Base-by-base conservation (phyloP, 1,140 invertebrate species). In the Bombus haemorrhoidalis region DNA sequence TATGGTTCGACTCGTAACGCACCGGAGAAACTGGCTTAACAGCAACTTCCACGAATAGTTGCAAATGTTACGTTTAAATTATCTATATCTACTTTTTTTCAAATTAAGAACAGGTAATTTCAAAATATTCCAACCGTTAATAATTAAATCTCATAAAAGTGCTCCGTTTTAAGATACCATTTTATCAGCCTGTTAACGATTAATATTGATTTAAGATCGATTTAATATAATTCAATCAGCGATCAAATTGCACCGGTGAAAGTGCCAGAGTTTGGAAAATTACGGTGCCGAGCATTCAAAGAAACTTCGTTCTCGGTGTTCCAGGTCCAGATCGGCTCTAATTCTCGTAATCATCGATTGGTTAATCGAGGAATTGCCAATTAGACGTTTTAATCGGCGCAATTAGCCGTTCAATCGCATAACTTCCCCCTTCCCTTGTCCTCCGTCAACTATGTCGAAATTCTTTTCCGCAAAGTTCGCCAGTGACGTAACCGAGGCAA, bases 381-480 rank as follows among this genome's bases (percentile, higher is more conserved):
- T 87, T 78, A 80, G 87, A 86, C 53, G 62, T n/a, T 47, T 74
- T 77, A 89, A 91, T 91, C 87, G 81, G 10, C 43, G 88, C 79
- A 86, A 82, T 87, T 91, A 68, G 53, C 79, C 68, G 74, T 87
- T 88, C 18, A 75, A 74, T 71, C 81, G 28, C 59, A 80, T 80
- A 80, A 80, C 76, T 41, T 13, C 4, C 18, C 62, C 62, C 73
- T 13, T 10, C 34, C 6, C 25, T 39, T 53, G 41, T 32, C 57
- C 8, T 32, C 41, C 4, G 22, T 62, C 83, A 32, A 73, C 57
- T 72, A 37, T 72, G 68, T 80, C 83, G 18, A 68, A 73, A 73
- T 80, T 68, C 77, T 80, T 80, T 80, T 73, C 77, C 41, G 83
- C 76, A 72, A 80, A 34, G 66, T 71, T 53, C 64, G 12, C 43